phyloP scores from a whole-genome alignment of 2,113 vertebrate genomes.

The Vulpes lagopus region DNA sequence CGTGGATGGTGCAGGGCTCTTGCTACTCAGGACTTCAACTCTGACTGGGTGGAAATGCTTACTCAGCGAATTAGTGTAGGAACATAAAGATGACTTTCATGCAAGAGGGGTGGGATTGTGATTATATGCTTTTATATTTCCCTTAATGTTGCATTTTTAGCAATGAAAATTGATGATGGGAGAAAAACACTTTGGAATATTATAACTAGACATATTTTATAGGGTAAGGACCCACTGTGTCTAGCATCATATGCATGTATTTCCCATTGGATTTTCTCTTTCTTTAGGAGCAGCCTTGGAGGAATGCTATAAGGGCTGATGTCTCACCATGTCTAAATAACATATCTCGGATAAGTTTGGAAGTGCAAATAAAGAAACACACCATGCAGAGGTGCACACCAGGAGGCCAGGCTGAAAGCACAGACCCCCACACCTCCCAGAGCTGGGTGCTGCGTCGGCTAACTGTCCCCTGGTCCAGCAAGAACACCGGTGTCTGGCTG shows the following conservation, averaged over 20 bases:
- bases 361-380: not conserved
- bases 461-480: no score
- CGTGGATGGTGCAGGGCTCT: not conserved
- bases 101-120: no score
- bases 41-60: not conserved
- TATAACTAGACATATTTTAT: not conserved
- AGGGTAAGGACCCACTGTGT: not conserved
- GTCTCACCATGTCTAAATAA: not conserved
- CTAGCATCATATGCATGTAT: not conserved
- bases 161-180: not conserved
- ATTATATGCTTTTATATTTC: no score
- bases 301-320: not conserved
- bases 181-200: not conserved
- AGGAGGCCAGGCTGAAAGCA: no score
- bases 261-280: not conserved
- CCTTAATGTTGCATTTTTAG: not conserved
- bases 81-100: no score
- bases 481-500: not conserved
- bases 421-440: not conserved
- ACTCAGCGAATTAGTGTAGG: not conserved
- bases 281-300: not conserved
- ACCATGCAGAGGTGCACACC: rapidly evolving
- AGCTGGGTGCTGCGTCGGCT: not conserved
- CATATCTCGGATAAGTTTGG: not conserved
- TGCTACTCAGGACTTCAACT: not conserved